Evolutionary conservation across 2,888 invertebrate species (phyloP), one percentile per base, ranked within the genome.

Genomic region (Agapostemon virescens): DNA sequence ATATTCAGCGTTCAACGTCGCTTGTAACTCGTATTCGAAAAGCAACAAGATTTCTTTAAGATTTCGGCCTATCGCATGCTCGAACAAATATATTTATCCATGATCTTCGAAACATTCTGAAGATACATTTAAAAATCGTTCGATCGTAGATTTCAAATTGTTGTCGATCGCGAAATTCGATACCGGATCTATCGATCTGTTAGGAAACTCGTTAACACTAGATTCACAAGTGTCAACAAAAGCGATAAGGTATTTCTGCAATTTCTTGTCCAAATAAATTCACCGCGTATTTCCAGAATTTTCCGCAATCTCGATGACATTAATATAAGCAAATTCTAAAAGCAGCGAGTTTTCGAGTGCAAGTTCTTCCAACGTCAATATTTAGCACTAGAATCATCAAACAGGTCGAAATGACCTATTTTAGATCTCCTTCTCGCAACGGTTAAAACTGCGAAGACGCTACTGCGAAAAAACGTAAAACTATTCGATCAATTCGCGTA

Each of bases 321-420:
- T 42, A 42, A 42, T 15, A 42, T 42, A 42, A 42, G 13, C 13
- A 42, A 42, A n/a, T n/a, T 42, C 15, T 15, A 26, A 26, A 55
- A 17, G 55, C 49, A 17, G 30, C 13, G 55, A 55, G 17, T 26
- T 55, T 15, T 26, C 15, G 55, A 26, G 15, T 7, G 26, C 6
- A 26, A 15, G 55, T 55, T 15, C 26, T 13, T 55, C 55, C 13
- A 26, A 13, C 13, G 23, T 55, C 26, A 55, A 55, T 23, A 55
- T 55, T 55, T 26, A 26, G 30, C 6, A 17, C 23, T 55, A 1
- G 26, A 15, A 55, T 15, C 23, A 55, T 55, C 55, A 26, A 55
- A 55, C 55, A 55, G 55, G 55, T 55, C 55, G 26, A 55, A 55
- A 15, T 55, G 55, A 26, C 55, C 55, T 17, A 55, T 17, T 55